phyloP scores from a whole-genome alignment of 2,113 vertebrate species.

The Eclectus roratus region DNA sequence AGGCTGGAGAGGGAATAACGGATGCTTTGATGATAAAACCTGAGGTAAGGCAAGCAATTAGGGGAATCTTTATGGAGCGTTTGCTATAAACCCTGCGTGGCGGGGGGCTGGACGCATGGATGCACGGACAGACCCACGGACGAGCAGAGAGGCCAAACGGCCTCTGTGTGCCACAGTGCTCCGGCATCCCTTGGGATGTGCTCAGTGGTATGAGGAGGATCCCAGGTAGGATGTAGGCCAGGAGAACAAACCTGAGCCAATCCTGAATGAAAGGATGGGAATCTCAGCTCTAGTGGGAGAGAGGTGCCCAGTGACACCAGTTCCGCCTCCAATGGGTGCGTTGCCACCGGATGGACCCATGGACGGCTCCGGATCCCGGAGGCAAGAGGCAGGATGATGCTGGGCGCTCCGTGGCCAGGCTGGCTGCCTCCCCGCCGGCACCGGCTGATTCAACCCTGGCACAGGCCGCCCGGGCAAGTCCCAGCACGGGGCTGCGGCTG shows the following conservation, averaged over 20 bases:
- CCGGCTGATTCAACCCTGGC: background rate
- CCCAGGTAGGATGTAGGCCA: background rate
- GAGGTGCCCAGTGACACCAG: background rate
- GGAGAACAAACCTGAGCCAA: background rate
- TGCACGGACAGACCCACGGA: background rate
- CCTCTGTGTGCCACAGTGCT: background rate
- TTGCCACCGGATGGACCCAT: background rate
- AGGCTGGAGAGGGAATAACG: slow-evolving; percentile 72
- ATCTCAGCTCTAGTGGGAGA: background rate
- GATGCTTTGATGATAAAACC: slow-evolving; percentile 80
- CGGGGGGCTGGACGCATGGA: background rate
- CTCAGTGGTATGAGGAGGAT: rapidly evolving
- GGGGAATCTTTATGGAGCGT: slow-evolving; percentile 76
- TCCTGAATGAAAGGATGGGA: background rate
- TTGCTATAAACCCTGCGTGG: slow-evolving; percentile 70
- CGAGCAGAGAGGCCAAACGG: rapidly evolving
- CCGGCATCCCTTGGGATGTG: background rate
- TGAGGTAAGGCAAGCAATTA: slow-evolving; percentile 80
- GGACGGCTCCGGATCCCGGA: background rate
- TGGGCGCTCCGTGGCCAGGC: background rate
- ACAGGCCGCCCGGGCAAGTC: background rate
- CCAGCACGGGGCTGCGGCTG: background rate
- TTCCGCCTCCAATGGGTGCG: rapidly evolving
- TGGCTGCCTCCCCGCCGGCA: background rate
- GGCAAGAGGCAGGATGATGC: background rate